phyloP scores from a whole-genome alignment of 2,888 invertebrate species.

The Limenitis camilla region DNA sequence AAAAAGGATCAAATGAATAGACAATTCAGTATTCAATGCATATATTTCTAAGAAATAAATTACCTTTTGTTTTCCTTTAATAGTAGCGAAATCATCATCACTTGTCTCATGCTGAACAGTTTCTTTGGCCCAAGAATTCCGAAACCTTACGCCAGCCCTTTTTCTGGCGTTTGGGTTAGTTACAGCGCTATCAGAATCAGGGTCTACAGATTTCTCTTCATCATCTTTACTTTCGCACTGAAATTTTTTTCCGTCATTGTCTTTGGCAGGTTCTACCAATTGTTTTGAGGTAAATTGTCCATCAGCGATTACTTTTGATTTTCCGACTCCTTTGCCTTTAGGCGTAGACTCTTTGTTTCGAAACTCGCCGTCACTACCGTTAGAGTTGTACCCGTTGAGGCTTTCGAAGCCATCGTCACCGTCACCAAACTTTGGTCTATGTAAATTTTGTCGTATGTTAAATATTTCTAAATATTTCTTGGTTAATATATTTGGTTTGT shows the following conservation, averaged over 20 bases:
- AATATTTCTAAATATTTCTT: slow-evolving; percentile 65
- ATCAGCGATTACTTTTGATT: slow-evolving; percentile 8
- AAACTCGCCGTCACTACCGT: slow-evolving; percentile 39
- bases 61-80: slow-evolving; percentile 60
- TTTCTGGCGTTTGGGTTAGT: slow-evolving; percentile 49
- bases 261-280: background rate
- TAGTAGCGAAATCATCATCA: slow-evolving; percentile 50
- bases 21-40: slow-evolving; percentile 16
- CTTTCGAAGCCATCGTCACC: slow-evolving; percentile 76
- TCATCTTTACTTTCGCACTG: slow-evolving; percentile 31
- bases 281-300: slow-evolving; percentile 13
- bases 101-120: slow-evolving; percentile 45
- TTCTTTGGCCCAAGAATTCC: slow-evolving; percentile 55
- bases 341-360: slow-evolving; percentile 31
- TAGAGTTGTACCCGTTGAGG: too few species aligned
- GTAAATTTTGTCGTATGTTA: slow-evolving; percentile 49
- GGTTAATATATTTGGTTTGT: slow-evolving; percentile 56
- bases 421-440: slow-evolving; percentile 53
- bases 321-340: slow-evolving; percentile 2
- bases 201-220: slow-evolving; percentile 55
- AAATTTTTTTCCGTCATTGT: slow-evolving; percentile 4
- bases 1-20: slow-evolving; percentile 22
- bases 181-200: slow-evolving; percentile 53
- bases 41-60: slow-evolving; percentile 10
- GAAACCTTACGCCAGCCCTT: slow-evolving; percentile 55